Conservation (phyloP, 2,113 vertebrate species). For the Hemibagrus wyckioides region DNA sequence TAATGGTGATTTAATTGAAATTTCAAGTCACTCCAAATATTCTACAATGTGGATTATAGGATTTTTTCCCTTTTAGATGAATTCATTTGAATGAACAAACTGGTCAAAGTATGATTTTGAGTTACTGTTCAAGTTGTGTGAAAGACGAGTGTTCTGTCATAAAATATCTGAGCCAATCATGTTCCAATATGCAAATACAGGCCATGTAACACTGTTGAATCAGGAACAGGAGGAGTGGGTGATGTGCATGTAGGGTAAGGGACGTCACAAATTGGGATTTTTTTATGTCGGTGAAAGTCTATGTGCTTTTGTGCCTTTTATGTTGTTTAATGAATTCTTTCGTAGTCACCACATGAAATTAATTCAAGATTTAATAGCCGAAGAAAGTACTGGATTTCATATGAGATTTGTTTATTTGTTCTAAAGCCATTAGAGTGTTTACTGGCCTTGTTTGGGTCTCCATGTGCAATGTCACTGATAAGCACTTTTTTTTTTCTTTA, state of each 20-base stretch:
- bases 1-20: neutral
- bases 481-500: conserved; percentile 30
- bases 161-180: neutral
- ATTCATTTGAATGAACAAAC: neutral
- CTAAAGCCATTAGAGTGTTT: neutral
- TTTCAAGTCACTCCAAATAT: neutral
- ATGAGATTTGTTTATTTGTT: conserved; percentile 6
- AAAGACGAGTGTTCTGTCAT: neutral
- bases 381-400: neutral
- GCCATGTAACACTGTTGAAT: conserved; percentile 7
- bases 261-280: neutral
- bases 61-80: neutral
- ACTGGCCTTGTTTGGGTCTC: neutral
- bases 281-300: neutral
- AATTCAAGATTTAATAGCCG: neutral
- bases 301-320: conserved; percentile 13
- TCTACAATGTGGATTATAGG: neutral
- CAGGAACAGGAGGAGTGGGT: neutral
- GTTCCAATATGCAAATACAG: conserved; percentile 19
- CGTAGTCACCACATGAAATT: neutral
- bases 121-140: neutral
- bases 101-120: neutral
- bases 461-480: neutral
- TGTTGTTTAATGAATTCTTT: conserved; percentile 6
- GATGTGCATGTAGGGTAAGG: neutral